Conservation (phyloP, 2,113 vertebrate species). For the Machaerirhynchus nigripectus region DNA sequence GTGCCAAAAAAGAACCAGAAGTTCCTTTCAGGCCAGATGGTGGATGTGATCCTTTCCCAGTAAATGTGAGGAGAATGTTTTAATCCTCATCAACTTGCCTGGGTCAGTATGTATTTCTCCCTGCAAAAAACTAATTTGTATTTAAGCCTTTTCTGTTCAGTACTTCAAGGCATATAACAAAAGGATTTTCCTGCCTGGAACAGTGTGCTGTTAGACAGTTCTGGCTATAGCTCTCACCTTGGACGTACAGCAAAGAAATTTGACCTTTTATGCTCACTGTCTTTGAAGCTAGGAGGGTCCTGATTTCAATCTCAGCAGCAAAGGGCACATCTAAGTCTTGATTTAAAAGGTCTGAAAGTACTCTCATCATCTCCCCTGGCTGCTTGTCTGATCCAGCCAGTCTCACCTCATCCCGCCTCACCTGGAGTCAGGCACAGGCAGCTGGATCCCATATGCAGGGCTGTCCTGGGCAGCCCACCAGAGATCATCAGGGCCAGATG, state of each 20-base stretch:
- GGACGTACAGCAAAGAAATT: not conserved
- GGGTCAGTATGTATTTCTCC: not conserved
- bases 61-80: not conserved
- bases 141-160: not conserved
- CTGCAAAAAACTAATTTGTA: not conserved
- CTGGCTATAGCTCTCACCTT: not conserved
- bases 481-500: not conserved
- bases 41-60: not conserved
- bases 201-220: not conserved
- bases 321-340: not conserved
- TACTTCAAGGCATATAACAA: not conserved
- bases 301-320: not conserved
- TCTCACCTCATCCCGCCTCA: not conserved
- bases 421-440: not conserved
- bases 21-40: not conserved
- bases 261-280: not conserved
- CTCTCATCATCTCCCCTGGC: not conserved
- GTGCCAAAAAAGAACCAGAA: not conserved
- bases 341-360: conserved; percentile 26
- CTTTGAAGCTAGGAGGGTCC: not conserved
- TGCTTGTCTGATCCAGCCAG: not conserved
- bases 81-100: not conserved
- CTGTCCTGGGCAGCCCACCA: not conserved
- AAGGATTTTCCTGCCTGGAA: not conserved
- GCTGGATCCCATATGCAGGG: not conserved